These are phyloP conservation scores for Hybos culiciformis DNA, from an alignment of 2,888 invertebrate species.

Conservation along the genomic window DNA sequence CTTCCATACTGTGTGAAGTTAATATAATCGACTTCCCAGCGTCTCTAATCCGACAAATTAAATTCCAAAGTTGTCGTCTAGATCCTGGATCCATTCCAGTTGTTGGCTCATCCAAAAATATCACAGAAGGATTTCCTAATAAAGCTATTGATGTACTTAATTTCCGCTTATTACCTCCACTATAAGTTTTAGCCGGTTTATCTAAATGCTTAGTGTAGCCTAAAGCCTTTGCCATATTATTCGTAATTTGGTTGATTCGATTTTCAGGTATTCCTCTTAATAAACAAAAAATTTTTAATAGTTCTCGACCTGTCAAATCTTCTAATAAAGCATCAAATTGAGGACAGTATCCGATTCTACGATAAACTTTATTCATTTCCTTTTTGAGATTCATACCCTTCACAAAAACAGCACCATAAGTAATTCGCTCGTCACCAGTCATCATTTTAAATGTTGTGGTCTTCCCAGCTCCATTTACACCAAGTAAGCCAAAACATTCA, in stretches of 20 bases:
- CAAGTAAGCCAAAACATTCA: constrained; percentile 71
- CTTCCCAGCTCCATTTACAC: constrained; percentile 79
- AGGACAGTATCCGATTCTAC: constrained; percentile 57
- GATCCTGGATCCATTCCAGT: constrained; percentile 39
- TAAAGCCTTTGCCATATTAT: constrained; percentile 38
- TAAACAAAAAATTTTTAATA: constrained; percentile 46
- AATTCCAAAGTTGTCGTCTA: constrained; percentile 67
- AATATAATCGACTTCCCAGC: constrained; percentile 62
- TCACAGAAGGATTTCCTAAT: constrained; percentile 51
- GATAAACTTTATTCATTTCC: constrained; percentile 44
- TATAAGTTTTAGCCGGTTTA: constrained; percentile 46
- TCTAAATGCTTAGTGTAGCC: constrained; percentile 47
- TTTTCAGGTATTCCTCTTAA: constrained; percentile 44
- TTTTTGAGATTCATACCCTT: constrained; percentile 40
- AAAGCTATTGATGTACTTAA: constrained; percentile 57
- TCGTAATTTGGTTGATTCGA: constrained; percentile 25
- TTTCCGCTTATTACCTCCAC: constrained; percentile 63
- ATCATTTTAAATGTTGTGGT: constrained; percentile 83
- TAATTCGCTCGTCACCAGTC: constrained; percentile 64
- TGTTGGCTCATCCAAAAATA: constrained; percentile 56
- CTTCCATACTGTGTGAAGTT: constrained; percentile 79
- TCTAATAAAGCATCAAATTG: constrained; percentile 60
- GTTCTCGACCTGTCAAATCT: constrained; percentile 59
- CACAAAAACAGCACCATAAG: constrained; percentile 57
- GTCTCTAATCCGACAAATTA: constrained; percentile 51